Conservation (phyloP, 1,140 invertebrate genomes). For the Muscidifurax raptorellus region DNA sequence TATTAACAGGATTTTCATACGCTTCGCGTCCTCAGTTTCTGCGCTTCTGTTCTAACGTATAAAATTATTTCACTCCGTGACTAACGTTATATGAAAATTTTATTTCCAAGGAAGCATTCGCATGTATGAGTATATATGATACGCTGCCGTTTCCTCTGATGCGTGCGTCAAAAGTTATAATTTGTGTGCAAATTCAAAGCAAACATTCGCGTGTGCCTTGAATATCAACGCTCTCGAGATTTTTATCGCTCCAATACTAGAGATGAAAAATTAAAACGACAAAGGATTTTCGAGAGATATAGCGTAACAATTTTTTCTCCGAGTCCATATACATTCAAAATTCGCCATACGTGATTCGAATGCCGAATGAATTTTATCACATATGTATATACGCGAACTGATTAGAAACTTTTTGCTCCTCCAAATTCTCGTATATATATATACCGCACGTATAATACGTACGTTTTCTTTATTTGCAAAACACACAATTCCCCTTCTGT, state of each 20-base stretch:
- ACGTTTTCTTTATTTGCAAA: too few species aligned
- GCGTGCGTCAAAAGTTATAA: constrained; percentile 28
- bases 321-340: neutral
- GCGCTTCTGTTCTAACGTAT: too few species aligned
- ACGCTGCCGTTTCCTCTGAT: neutral
- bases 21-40: too few species aligned
- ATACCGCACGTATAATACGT: too few species aligned
- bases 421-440: too few species aligned
- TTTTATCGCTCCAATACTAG: constrained; percentile 28
- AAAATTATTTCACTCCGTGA: neutral
- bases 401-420: neutral
- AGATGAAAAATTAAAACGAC: constrained; percentile 12
- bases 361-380: neutral
- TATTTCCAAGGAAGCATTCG: constrained; percentile 4
- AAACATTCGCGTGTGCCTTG: constrained; percentile 24
- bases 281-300: neutral
- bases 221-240: constrained; percentile 37
- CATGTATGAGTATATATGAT: neutral
- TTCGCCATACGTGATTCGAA: constrained; percentile 35
- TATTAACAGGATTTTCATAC: too few species aligned
- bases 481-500: too few species aligned
- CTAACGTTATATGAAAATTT: neutral
- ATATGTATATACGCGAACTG: neutral
- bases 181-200: constrained; percentile 41
- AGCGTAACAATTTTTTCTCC: neutral